Evolutionary conservation across 2,113 vertebrate species (phyloP), one percentile per base, ranked within the genome.

Genomic region (Cyphomyrus plagiostoma): DNA sequence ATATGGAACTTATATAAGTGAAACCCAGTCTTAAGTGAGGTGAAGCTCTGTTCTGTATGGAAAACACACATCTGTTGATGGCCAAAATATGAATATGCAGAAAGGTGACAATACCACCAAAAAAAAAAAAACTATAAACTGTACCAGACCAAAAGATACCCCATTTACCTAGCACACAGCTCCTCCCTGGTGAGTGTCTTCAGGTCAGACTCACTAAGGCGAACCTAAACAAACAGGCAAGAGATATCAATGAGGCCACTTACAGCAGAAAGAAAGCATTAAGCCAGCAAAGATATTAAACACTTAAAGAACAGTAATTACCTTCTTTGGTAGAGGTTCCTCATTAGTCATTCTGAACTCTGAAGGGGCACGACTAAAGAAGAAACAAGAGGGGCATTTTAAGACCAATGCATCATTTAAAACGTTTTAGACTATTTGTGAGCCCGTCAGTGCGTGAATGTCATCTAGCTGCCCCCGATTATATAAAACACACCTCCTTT

Each of bases 271-370:
- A 30, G 70, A 17, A 50, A 13, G 4, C 11, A 80, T 62, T 23
- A 13, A 30, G 30, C 35, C 2, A 11, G 58, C 30, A 86, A 26
- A 19, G 80, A 90, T 9, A 42, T 8, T 89, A 50, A 0, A 90
- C 49, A 86, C 46, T 88, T 45, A 45, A 85, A 90, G n/a, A 19
- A 70, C 13, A 30, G 90, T 45, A 90, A 96, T 94, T 95, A 98
- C 98, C 97, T 99, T 99, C 95, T 99, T 99, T 86, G 98, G 98
- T 62, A 99, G 97, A 95, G 98, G 98, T 95, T 99, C 98, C 95
- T 99, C 98, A 96, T 99, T 99, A 93, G 98, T 99, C 98, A 99
- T 99, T 91, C 95, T 98, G 96, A 96, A 94, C 91, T 95, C 96
- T 98, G 91, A 85, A 92, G 93, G 39, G 45, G 4, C 30, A 92